These are phyloP conservation scores for Phaonia tiefii DNA, from an alignment of 2,888 invertebrate genomes.

Conservation along the genomic window DNA sequence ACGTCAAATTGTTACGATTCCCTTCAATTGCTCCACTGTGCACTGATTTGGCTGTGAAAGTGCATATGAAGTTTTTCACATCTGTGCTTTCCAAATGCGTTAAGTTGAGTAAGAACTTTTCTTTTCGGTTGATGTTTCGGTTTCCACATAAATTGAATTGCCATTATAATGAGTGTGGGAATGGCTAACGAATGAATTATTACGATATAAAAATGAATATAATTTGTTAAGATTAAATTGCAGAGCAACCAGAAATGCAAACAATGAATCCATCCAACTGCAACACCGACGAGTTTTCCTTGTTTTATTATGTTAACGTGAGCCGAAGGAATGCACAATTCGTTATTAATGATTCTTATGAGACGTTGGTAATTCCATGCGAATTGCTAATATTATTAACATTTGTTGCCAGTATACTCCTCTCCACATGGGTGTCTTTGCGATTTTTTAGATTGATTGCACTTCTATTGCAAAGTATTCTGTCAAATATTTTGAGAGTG, in stretches of 20 bases:
- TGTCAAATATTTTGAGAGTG: too few relatives aligned
- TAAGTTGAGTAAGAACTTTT: neutral
- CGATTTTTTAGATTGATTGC: too few relatives aligned
- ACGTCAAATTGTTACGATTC: too few relatives aligned
- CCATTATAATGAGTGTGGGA: constrained; percentile 35
- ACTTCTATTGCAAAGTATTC: too few relatives aligned
- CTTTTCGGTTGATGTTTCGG: neutral
- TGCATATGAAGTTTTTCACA: neutral
- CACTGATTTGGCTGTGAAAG: neutral
- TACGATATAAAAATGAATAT: constrained; percentile 27
- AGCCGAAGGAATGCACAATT: too few relatives aligned
- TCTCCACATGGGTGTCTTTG: too few relatives aligned
- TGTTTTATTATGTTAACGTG: too few relatives aligned
- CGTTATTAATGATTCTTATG: too few relatives aligned
- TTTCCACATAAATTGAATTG: constrained; percentile 31
- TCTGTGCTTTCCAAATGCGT: neutral
- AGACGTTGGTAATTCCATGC: too few relatives aligned
- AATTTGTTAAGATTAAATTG: constrained; percentile 19
- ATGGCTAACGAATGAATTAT: constrained; percentile 36
- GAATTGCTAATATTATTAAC: too few relatives aligned
- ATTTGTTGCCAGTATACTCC: too few relatives aligned
- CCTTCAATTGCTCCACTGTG: neutral
- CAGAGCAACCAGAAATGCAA: neutral
- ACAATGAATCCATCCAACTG: neutral
- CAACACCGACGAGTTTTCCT: neutral